Evolutionary conservation across 2,888 invertebrate genomes (phyloP).

Genomic region (Dyspetes luteomarginatus): DNA sequence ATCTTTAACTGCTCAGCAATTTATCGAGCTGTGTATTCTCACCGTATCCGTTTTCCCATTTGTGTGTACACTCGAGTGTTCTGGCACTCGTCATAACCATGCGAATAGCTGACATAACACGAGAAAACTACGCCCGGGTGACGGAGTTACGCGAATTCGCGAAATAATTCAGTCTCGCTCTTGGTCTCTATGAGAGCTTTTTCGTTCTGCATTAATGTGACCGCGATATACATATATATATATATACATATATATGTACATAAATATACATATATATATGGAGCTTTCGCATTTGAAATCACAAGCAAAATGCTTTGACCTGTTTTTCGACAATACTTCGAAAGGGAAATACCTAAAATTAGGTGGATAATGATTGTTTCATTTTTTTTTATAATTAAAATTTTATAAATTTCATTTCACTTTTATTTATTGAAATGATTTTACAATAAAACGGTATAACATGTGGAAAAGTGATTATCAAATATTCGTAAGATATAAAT

Average conservation of each 20-base stretch:
- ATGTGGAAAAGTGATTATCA: too few relatives aligned
- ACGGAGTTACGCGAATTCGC: slow-evolving; percentile 59
- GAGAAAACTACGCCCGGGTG: slow-evolving; percentile 59
- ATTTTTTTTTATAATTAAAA: too few relatives aligned
- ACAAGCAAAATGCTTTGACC: not conserved
- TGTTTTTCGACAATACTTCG: not conserved
- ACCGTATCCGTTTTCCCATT: slow-evolving; percentile 27
- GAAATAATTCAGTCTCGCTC: slow-evolving; percentile 52
- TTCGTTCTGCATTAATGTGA: not conserved
- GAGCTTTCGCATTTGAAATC: not conserved
- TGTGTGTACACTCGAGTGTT: slow-evolving; percentile 65
- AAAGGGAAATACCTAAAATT: too few relatives aligned
- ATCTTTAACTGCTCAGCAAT: slow-evolving; percentile 78
- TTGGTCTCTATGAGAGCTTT: not conserved
- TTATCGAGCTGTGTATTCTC: slow-evolving; percentile 76
- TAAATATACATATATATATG: not conserved
- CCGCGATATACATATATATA: too few relatives aligned
- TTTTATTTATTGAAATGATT: too few relatives aligned
- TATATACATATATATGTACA: not conserved
- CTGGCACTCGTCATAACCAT: slow-evolving; percentile 79
- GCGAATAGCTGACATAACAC: slow-evolving; percentile 65
- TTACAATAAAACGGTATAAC: too few relatives aligned
- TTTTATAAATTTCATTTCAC: too few relatives aligned
- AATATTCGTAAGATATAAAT: too few relatives aligned
- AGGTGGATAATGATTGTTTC: too few relatives aligned